These are phyloP conservation scores for Gobius niger DNA, from an alignment of 2,113 vertebrate species.

Conservation along the genomic window DNA sequence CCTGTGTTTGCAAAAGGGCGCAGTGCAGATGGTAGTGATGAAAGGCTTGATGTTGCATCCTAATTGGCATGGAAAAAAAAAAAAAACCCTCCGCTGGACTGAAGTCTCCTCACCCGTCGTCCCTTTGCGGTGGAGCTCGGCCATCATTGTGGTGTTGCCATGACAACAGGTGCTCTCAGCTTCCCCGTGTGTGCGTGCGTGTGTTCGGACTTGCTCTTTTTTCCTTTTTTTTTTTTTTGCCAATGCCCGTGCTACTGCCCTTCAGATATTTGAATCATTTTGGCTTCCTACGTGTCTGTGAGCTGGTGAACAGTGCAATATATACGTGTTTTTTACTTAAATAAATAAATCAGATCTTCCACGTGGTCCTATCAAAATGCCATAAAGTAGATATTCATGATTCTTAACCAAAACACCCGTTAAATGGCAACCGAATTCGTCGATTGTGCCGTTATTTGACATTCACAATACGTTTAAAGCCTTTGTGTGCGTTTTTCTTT, in stretches of 20 bases:
- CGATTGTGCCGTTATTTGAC: slow-evolving; percentile 45
- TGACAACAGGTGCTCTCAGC: slow-evolving; percentile 52
- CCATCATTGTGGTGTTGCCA: slow-evolving; percentile 44
- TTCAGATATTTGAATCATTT: slow-evolving; percentile 34
- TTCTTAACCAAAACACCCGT: slow-evolving; percentile 28
- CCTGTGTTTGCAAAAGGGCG: slow-evolving; percentile 11
- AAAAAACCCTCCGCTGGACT: background rate
- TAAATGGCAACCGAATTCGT: slow-evolving; percentile 56
- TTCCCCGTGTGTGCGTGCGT: slow-evolving; percentile 9
- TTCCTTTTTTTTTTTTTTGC: slow-evolving; percentile 3
- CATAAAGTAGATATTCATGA: slow-evolving; percentile 16
- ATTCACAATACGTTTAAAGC: slow-evolving; percentile 53
- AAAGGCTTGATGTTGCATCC: slow-evolving; percentile 28
- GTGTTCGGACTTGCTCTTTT: slow-evolving; percentile 15
- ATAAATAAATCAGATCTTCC: slow-evolving; percentile 60
- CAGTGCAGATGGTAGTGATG: slow-evolving; percentile 17
- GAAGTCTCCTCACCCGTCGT: background rate
- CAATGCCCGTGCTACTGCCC: slow-evolving; percentile 47
- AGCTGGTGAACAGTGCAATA: slow-evolving; percentile 63
- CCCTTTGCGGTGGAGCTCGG: slow-evolving; percentile 18
- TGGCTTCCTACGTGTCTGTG: slow-evolving; percentile 36
- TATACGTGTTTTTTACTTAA: slow-evolving; percentile 21
- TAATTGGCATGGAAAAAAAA: slow-evolving; percentile 18
- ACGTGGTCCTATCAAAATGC: slow-evolving; percentile 40
- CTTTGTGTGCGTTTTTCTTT: slow-evolving; percentile 42